Conservation (phyloP, 2,113 vertebrate species). For the Chloebia gouldiae region DNA sequence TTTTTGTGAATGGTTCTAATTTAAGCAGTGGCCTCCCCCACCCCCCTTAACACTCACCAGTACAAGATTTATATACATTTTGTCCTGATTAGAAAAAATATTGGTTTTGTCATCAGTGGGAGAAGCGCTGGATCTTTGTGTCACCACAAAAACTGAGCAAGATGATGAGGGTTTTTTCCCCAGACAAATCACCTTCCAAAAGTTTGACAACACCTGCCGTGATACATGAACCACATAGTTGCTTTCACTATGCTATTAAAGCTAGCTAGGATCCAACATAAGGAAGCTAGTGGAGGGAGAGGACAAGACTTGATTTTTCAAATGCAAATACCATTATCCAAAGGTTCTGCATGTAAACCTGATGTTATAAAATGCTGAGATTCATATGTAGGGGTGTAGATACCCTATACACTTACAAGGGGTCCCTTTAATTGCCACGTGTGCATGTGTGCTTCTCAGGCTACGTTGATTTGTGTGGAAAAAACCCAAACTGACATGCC, state of each 20-base stretch:
- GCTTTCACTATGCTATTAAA: not conserved
- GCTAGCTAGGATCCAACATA: not conserved
- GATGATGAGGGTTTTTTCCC: not conserved
- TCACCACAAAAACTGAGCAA: not conserved
- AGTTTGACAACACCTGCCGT: not conserved
- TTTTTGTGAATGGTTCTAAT: not conserved
- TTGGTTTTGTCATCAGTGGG: not conserved
- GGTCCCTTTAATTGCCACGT: not conserved
- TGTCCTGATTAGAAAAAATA: not conserved
- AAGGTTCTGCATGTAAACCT: not conserved
- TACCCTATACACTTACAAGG: not conserved
- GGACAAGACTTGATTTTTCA: not conserved
- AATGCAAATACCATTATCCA: not conserved
- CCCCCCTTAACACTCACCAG: not conserved
- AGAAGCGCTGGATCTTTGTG: not conserved
- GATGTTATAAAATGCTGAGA: not conserved
- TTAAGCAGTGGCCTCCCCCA: not conserved
- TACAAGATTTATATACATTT: not conserved
- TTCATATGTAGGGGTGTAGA: not conserved
- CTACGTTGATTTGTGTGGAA: not conserved
- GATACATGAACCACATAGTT: not conserved
- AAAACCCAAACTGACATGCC: not conserved
- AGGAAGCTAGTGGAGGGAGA: not conserved
- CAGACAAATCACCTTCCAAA: not conserved
- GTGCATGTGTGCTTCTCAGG: not conserved